These are phyloP conservation scores for Rhyacophila evoluta DNA, from an alignment of 2,888 invertebrate genomes.

Conservation along the genomic window DNA sequence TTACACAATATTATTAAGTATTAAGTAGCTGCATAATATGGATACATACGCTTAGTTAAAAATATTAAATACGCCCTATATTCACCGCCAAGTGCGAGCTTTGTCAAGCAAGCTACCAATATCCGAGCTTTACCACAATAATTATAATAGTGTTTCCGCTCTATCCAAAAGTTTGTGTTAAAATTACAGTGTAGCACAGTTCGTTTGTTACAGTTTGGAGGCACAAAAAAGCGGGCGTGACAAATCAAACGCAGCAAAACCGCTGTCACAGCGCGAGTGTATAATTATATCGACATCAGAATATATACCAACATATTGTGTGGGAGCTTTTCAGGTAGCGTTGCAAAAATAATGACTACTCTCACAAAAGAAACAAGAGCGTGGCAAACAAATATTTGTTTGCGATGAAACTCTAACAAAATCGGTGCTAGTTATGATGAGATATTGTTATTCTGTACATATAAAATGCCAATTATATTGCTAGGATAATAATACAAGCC, in stretches of 20 bases:
- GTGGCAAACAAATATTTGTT: neutral
- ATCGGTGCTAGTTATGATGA: neutral
- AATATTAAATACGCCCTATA: neutral
- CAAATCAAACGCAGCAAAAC: constrained; percentile 42
- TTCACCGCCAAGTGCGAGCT: neutral
- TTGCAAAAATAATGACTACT: constrained; percentile 34
- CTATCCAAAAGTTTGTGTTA: constrained; percentile 26
- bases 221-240: constrained; percentile 35
- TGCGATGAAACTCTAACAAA: neutral
- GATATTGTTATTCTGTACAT: no score
- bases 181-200: neutral
- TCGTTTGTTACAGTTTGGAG: constrained; percentile 37
- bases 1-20: no score
- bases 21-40: no score
- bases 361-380: neutral
- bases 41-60: no score
- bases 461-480: no score
- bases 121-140: neutral
- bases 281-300: constrained; percentile 29
- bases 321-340: constrained; percentile 26
- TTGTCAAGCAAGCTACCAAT: neutral
- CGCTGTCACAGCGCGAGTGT: constrained; percentile 16
- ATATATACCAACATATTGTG: neutral
- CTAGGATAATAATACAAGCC: no score
- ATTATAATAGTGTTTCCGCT: neutral